These are phyloP conservation scores for Cygnus atratus DNA, from an alignment of 2,113 vertebrate species.

Conservation along the genomic window DNA sequence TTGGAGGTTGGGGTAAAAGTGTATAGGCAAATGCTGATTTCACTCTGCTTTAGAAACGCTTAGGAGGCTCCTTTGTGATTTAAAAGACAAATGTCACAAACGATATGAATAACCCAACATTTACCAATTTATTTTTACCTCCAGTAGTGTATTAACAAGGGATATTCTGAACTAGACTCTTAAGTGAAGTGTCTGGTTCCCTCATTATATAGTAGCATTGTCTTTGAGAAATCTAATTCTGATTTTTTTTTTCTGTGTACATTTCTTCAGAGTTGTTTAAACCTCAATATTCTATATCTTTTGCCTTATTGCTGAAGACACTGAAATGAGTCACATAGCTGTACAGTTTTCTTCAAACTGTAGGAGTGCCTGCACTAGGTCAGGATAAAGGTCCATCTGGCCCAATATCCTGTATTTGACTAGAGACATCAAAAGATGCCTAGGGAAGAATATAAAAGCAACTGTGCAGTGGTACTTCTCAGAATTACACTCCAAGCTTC, in stretches of 20 bases:
- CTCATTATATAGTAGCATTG: not conserved
- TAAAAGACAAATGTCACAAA: not conserved
- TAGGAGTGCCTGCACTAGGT: not conserved
- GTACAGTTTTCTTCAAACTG: not conserved
- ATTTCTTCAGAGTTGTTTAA: not conserved
- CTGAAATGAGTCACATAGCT: not conserved
- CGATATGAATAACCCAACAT: fast-evolving
- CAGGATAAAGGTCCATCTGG: not conserved
- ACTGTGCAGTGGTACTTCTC: not conserved
- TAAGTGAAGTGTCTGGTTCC: not conserved
- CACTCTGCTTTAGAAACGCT: not conserved
- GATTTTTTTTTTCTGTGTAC: not conserved
- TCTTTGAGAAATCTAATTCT: not conserved
- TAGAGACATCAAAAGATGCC: not conserved
- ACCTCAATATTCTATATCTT: not conserved
- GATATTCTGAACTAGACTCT: not conserved
- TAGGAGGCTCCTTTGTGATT: not conserved
- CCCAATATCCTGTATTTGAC: not conserved
- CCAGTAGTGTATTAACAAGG: not conserved
- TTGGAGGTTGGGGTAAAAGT: not conserved
- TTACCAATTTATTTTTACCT: not conserved
- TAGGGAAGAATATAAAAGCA: not conserved
- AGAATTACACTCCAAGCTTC: not conserved
- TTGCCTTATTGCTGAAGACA: not conserved
- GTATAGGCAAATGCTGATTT: not conserved